Conservation (phyloP, 2,888 invertebrate species). For the Ametastegia equiseti region DNA sequence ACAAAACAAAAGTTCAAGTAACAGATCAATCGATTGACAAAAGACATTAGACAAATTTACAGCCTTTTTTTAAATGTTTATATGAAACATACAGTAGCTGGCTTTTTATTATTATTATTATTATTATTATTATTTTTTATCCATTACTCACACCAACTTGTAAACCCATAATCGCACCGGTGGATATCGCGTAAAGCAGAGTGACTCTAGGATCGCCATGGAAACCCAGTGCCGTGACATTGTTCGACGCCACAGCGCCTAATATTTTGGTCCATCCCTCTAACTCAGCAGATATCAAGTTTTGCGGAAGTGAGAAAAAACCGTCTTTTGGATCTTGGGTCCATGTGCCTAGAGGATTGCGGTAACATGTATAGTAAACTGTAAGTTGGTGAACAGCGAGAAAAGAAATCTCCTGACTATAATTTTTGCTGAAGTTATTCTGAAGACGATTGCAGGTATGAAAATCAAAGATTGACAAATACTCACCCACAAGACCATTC, state of each 20-base stretch:
- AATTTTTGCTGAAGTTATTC: background rate
- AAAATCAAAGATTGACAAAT: background rate
- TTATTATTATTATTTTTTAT: too few species aligned
- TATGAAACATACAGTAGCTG: background rate
- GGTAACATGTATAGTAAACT: background rate
- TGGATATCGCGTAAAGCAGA: background rate
- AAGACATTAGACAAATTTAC: too few species aligned
- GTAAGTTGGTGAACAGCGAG: background rate
- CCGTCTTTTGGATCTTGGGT: background rate
- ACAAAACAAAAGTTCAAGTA: too few species aligned
- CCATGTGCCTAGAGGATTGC: constrained; percentile 1
- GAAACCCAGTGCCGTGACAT: background rate
- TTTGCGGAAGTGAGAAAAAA: background rate
- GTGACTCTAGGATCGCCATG: background rate
- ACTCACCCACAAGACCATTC: constrained; percentile 14
- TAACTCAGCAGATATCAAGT: background rate
- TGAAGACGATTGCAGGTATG: background rate
- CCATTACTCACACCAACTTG: constrained; percentile 18
- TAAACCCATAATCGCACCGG: background rate
- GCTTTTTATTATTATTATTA: background rate
- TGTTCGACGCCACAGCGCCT: background rate
- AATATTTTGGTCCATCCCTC: background rate
- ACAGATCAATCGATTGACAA: too few species aligned
- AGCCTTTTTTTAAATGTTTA: too few species aligned
- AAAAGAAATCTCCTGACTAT: too few species aligned